phyloP scores from a whole-genome alignment of 2,797 vertebrate species.

The Platyrinchus mystaceus region DNA sequence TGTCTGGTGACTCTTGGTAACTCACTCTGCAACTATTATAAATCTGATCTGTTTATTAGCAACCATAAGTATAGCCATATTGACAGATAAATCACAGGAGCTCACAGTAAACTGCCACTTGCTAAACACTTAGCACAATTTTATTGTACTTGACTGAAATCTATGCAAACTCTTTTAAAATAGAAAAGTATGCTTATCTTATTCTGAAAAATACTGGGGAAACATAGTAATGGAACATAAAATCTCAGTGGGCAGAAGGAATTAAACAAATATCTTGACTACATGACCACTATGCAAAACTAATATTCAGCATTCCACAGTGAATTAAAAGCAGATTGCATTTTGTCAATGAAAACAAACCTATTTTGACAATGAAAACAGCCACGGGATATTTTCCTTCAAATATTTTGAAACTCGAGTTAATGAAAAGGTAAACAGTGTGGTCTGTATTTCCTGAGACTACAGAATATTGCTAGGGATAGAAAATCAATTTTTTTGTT shows the following conservation, averaged over 20 bases:
- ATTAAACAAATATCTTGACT: constrained; percentile 40
- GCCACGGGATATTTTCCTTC: constrained; percentile 51
- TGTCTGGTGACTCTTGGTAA: not conserved
- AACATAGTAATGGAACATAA: not conserved
- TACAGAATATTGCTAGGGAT: not conserved
- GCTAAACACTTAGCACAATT: not conserved
- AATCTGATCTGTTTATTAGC: not conserved
- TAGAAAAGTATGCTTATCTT: not conserved
- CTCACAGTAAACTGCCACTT: not conserved
- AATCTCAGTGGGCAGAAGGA: constrained; percentile 1
- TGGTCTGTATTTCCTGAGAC: constrained; percentile 5
- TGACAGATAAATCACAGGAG: not conserved
- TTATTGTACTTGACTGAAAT: not conserved
- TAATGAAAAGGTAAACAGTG: constrained; percentile 51
- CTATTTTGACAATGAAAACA: constrained; percentile 33
- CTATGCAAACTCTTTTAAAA: not conserved
- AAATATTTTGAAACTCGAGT: constrained; percentile 44
- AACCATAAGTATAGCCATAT: not conserved
- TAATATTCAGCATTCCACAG: constrained; percentile 53
- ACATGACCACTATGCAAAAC: not conserved
- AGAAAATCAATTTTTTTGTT: not conserved
- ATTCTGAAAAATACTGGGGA: not conserved
- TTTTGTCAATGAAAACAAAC: constrained; percentile 59
- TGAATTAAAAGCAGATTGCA: constrained; percentile 52
- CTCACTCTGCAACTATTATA: not conserved